Base-by-base conservation (phyloP, 2,888 invertebrate genomes). In the Allophyes oxyacanthae region DNA sequence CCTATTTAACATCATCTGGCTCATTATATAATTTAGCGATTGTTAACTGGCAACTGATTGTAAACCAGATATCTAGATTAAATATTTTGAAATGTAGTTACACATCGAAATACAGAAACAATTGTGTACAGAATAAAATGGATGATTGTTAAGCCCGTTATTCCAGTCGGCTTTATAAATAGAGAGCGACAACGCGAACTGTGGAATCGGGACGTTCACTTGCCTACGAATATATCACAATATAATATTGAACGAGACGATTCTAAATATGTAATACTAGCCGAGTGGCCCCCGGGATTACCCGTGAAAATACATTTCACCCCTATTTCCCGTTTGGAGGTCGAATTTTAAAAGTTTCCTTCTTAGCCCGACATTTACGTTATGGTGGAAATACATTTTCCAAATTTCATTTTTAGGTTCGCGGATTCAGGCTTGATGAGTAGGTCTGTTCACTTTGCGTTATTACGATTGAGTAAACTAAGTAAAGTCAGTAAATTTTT, bases 91-190 rank as follows among this genome's bases (percentile, higher is more conserved):
- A 71, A 67, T 69, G 58, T 59, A 71, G 64, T 57, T 64, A 62
- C 54, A 57, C 61, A 64, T 68, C 56, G 52, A 55, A 72, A 70
- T 61, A 52, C 59, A 55, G 45, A 75, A 71, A 72, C 66, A 67
- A 69, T 72, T 75, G 55, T 59, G 50, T 48, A 25, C 55, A 46
- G 54, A 75, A 77, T 74, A 73, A 78, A 83, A 79, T 77, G 72
- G 73, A 79, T 78, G 76, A 81, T 77, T 75, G 78, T 75, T 79
- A 76, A 78, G 67, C 74, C 77, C 65, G 73, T 79, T 78, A 78
- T 77, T 72, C 63, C 77, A 69, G 71, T 70, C 71, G 58, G 76
- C 67, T 75, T 80, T 77, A 78, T 82, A 81, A 83, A 83, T 81
- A 81, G 76, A 82, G 64, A 54, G 69, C 56, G 64, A 75, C 72